Conservation (phyloP, 2,797 vertebrate species). For the Hemibagrus guttatus region DNA sequence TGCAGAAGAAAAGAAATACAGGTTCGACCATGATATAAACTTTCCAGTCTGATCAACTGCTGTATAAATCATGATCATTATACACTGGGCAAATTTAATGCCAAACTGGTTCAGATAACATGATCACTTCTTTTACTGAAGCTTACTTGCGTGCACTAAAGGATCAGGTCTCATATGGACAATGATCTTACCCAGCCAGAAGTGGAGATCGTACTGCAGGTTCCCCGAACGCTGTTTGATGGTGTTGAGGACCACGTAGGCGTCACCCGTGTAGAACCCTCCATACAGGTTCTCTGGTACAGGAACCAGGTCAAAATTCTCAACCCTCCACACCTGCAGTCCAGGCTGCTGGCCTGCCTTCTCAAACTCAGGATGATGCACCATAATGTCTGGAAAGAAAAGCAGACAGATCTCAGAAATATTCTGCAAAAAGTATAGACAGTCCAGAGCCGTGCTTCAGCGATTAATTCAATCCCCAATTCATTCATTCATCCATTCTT, state of each 20-base stretch:
- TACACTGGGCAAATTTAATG: not conserved
- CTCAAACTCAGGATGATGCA: conserved; percentile 88
- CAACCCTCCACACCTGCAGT: conserved; percentile 96
- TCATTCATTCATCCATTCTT: not conserved
- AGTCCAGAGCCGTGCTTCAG: not conserved
- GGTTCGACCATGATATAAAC: not conserved
- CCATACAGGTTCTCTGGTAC: conserved; percentile 90
- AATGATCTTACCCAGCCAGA: conserved; percentile 87
- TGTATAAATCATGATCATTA: not conserved
- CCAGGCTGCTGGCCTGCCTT: conserved; percentile 87
- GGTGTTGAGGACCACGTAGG: conserved; percentile 93
- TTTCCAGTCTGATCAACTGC: not conserved
- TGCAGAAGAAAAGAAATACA: conserved; percentile 54
- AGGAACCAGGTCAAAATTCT: conserved; percentile 92
- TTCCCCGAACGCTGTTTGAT: conserved; percentile 87
- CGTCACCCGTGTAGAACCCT: conserved; percentile 92
- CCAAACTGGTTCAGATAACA: not conserved
- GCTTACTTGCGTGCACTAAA: not conserved
- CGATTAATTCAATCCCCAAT: not conserved
- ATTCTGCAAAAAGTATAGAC: not conserved
- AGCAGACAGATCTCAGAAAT: not conserved
- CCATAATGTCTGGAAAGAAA: conserved; percentile 79
- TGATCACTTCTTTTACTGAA: not conserved
- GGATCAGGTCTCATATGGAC: not conserved
- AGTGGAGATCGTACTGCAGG: conserved; percentile 95